Percentiles rank a stretch among this genome's conserved stretches.
phyloP scores from a whole-genome alignment of 2,797 vertebrate genomes.

The Tragelaphus eurycerus region DNA sequence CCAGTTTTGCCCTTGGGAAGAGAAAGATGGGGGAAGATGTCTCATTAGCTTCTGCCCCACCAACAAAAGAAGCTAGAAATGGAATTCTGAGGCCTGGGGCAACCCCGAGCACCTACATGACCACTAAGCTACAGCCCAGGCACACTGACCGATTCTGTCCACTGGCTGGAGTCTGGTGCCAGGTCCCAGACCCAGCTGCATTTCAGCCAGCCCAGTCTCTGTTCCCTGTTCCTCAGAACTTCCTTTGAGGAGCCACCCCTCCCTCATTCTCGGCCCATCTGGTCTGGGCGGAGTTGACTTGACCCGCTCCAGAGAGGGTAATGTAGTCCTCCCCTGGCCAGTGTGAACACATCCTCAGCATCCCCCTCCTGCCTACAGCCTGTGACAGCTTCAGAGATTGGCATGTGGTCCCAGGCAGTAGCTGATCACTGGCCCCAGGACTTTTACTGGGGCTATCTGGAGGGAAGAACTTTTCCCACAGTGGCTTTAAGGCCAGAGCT shows the following conservation, averaged over 20 bases:
- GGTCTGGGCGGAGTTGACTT: not conserved
- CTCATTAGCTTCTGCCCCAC: not conserved
- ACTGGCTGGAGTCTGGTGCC: not conserved
- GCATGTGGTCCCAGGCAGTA: not conserved
- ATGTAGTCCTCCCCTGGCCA: not conserved
- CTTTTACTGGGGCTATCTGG: not conserved
- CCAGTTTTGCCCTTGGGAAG: not conserved
- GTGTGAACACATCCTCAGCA: not conserved
- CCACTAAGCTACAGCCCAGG: not conserved
- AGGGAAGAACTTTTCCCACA: not conserved
- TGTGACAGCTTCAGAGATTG: not conserved
- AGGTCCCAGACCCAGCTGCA: not conserved
- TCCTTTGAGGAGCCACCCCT: not conserved
- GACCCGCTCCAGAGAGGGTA: not conserved
- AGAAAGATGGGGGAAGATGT: not conserved
- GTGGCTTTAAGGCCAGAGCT: not conserved
- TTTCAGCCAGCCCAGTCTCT: not conserved
- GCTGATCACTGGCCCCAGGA: not conserved
- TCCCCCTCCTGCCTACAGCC: not conserved
- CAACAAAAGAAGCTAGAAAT: not conserved
- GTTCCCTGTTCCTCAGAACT: not conserved
- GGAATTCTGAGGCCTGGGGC: not conserved
- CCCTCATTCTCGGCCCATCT: not conserved
- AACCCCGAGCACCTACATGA: not conserved
- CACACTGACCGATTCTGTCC: not conserved